phyloP scores from a whole-genome alignment of 2,797 vertebrate genomes.

The Aulostomus chinensis region DNA sequence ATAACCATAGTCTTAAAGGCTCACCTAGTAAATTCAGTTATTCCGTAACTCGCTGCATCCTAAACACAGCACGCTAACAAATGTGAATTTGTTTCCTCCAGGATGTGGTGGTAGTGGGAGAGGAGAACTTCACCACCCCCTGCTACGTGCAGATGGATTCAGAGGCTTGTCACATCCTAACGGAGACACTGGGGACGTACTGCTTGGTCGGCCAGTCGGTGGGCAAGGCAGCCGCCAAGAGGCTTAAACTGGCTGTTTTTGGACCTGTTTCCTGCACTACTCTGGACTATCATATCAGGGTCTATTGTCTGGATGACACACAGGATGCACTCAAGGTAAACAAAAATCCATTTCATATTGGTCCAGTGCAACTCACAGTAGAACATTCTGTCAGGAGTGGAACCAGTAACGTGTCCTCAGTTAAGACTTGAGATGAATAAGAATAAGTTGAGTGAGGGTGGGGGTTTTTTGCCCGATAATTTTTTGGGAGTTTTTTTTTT shows the following conservation, averaged over 20 bases:
- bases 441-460: too few species aligned
- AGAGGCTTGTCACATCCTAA: slow-evolving; percentile 96
- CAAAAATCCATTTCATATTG: background rate
- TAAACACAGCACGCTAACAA: too few species aligned
- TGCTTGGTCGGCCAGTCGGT: slow-evolving; percentile 92
- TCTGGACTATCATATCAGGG: slow-evolving; percentile 93
- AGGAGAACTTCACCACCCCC: slow-evolving; percentile 97
- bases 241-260: slow-evolving; percentile 94
- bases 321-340: slow-evolving; percentile 95
- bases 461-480: too few species aligned
- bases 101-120: slow-evolving; percentile 95
- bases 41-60: too few species aligned
- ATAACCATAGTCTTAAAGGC: too few species aligned
- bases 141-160: slow-evolving; percentile 96
- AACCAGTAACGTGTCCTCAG: too few species aligned
- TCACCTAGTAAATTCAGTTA: too few species aligned
- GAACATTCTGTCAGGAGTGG: too few species aligned
- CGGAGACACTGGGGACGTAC: slow-evolving; percentile 93
- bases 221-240: slow-evolving; percentile 90
- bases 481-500: too few species aligned
- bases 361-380: too few species aligned
- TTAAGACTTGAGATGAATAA: too few species aligned
- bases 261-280: slow-evolving; percentile 90
- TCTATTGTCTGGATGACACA: slow-evolving; percentile 96
- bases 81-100: slow-evolving; percentile 54